phyloP scores from a whole-genome alignment of 2,888 invertebrate species.

The Trilocha varians region DNA sequence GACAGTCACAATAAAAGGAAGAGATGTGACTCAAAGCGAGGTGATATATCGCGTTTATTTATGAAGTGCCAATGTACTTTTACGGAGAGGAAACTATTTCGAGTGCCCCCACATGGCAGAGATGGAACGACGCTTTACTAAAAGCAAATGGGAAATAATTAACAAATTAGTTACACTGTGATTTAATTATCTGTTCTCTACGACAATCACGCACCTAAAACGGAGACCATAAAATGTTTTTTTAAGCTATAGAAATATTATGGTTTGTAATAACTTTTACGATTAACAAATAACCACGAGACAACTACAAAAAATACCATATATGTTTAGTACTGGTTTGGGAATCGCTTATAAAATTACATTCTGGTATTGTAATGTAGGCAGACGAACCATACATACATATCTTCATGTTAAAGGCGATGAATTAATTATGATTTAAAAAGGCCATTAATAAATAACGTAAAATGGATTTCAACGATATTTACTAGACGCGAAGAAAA shows the following conservation, averaged over 20 bases:
- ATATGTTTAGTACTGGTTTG: too few relatives aligned
- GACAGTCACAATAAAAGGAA: not conserved
- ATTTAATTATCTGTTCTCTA: constrained; percentile 32
- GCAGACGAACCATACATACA: too few relatives aligned
- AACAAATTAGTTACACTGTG: constrained; percentile 41
- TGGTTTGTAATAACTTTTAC: not conserved
- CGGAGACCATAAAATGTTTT: not conserved
- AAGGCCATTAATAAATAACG: too few relatives aligned
- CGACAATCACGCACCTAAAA: constrained; percentile 14
- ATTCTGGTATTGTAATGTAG: too few relatives aligned
- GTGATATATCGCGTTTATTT: constrained; percentile 20
- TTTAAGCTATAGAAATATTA: not conserved
- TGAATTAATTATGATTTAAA: too few relatives aligned
- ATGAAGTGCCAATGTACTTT: constrained; percentile 31
- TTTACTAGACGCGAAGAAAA: too few relatives aligned
- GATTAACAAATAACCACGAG: not conserved
- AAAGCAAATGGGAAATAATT: constrained; percentile 27
- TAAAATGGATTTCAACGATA: too few relatives aligned
- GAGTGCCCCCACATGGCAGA: constrained; percentile 27
- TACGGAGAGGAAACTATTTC: constrained; percentile 37
- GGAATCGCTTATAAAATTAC: too few relatives aligned
- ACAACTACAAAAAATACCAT: not conserved
- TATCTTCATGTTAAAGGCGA: too few relatives aligned
- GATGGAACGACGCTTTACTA: constrained; percentile 27
- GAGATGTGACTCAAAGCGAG: not conserved